These are phyloP conservation scores for Poeciliopsis turrubarensis DNA, from an alignment of 2,113 vertebrate genomes.

Conservation along the genomic window DNA sequence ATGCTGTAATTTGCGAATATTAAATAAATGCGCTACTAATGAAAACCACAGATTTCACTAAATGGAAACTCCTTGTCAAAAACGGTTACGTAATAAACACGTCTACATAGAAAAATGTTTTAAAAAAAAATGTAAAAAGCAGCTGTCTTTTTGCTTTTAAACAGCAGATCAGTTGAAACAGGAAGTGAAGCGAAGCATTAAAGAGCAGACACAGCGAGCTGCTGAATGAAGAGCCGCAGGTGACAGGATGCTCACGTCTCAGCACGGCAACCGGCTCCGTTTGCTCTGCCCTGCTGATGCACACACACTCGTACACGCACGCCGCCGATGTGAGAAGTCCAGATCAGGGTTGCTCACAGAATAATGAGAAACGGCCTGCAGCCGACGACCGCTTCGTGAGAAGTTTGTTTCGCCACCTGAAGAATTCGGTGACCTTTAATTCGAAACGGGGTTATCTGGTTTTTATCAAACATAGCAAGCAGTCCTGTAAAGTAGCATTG, in stretches of 20 bases:
- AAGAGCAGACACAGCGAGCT: background rate
- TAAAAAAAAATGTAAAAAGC: background rate
- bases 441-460: background rate
- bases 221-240: conserved; percentile 1
- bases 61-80: background rate
- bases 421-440: background rate
- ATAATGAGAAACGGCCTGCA: background rate
- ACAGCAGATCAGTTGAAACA: background rate
- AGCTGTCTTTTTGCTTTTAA: background rate
- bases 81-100: background rate
- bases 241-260: background rate
- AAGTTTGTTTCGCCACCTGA: background rate
- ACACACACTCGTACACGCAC: too few relatives aligned
- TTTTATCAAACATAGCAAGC: background rate
- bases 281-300: background rate
- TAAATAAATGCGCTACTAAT: background rate
- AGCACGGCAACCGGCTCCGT: background rate
- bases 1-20: background rate
- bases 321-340: background rate
- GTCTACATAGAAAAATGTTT: background rate
- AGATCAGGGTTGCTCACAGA: background rate
- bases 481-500: background rate
- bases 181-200: background rate
- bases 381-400: background rate
- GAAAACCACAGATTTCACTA: background rate